Percentiles rank a stretch among this genome's conserved stretches.
Evolutionary conservation across 2,888 invertebrate species (phyloP).

Genomic region (Thera obeliscata): DNA sequence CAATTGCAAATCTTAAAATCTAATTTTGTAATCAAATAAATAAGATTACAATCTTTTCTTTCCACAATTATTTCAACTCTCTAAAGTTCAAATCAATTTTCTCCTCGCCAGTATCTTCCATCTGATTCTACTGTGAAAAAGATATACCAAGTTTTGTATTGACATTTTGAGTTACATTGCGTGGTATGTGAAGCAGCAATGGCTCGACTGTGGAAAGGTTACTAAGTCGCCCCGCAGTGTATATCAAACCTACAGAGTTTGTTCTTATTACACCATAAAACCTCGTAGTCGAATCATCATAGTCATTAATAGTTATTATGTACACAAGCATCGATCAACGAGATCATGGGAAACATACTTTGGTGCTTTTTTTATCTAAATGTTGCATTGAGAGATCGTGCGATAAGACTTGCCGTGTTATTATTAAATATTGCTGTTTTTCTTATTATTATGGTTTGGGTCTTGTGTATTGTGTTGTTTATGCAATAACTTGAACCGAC

Average conservation of each 20-base stretch:
- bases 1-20: neutral
- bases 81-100: constrained; percentile 23
- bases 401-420: too few relatives aligned
- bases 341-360: constrained; percentile 49
- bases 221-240: neutral
- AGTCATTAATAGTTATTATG: constrained; percentile 59
- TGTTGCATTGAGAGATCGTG: too few relatives aligned
- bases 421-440: too few relatives aligned
- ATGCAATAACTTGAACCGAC: too few relatives aligned
- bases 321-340: constrained; percentile 59
- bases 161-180: too few relatives aligned
- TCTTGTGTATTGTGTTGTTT: too few relatives aligned
- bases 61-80: constrained; percentile 1
- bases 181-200: too few relatives aligned
- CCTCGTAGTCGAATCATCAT: constrained; percentile 47
- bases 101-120: neutral
- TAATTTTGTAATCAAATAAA: neutral
- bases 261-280: constrained; percentile 16
- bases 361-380: neutral
- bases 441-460: too few relatives aligned
- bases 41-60: neutral
- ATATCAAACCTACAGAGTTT: neutral
- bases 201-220: too few relatives aligned
- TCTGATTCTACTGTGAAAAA: too few relatives aligned
- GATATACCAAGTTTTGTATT: too few relatives aligned